A percentile compares a stretch with the other conserved stretches of the same genome.
These are phyloP conservation scores for Arvicanthis niloticus DNA, from an alignment of 2,113 vertebrate genomes.

Conservation along the genomic window DNA sequence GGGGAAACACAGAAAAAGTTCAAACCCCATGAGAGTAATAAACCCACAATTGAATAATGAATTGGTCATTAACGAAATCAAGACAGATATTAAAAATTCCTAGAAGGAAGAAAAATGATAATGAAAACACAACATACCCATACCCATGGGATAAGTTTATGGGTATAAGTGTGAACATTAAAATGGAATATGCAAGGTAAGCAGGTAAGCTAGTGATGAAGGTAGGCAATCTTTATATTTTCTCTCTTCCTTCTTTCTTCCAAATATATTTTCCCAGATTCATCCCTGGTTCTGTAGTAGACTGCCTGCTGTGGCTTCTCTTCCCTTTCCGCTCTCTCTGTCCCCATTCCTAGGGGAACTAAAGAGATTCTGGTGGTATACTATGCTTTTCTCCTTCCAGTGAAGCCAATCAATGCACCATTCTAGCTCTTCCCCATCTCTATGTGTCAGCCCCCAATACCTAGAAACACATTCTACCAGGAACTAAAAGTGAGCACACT, in stretches of 20 bases:
- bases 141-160: background rate
- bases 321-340: background rate
- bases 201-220: background rate
- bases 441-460: background rate
- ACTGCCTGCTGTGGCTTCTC: background rate
- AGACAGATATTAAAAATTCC: background rate
- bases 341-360: background rate
- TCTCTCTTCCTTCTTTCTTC: too few species aligned
- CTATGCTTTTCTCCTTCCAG: background rate
- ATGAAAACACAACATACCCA: background rate
- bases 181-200: background rate
- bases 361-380: background rate
- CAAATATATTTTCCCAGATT: background rate
- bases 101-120: background rate
- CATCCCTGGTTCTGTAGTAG: background rate
- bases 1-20: background rate
- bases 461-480: background rate
- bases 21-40: background rate
- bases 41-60: background rate
- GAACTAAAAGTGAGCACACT: background rate
- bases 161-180: background rate
- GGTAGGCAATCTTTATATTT: background rate
- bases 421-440: background rate
- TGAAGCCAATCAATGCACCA: background rate
- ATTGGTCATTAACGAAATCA: background rate